phyloP scores from a whole-genome alignment of 2,888 invertebrate species.

The Nebria salina region DNA sequence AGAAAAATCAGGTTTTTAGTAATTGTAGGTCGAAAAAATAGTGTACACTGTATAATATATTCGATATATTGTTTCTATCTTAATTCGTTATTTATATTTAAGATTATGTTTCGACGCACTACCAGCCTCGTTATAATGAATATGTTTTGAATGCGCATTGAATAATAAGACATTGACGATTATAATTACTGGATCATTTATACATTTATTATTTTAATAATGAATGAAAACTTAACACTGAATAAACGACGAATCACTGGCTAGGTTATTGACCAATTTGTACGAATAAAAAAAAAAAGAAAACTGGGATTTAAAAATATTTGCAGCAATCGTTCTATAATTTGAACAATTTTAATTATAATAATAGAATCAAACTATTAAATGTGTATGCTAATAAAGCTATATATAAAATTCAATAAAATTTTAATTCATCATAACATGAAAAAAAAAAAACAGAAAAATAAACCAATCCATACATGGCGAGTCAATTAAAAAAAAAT shows the following conservation, averaged over 20 bases:
- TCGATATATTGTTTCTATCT: neutral
- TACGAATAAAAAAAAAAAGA: neutral
- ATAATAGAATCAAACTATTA: constrained; percentile 33
- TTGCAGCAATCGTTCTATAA: constrained; percentile 24
- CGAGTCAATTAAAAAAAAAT: constrained; percentile 32
- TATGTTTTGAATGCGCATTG: neutral
- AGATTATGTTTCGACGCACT: neutral
- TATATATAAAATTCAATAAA: constrained; percentile 36
- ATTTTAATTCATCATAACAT: constrained; percentile 31
- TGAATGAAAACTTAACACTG: neutral
- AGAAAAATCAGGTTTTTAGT: neutral
- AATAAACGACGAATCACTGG: neutral
- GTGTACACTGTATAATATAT: neutral
- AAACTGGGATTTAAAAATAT: constrained; percentile 36
- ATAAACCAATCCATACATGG: constrained; percentile 33
- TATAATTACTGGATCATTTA: neutral
- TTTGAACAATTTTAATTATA: constrained; percentile 28
- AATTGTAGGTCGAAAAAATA: neutral
- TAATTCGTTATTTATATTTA: constrained; percentile 9
- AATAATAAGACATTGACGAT: neutral
- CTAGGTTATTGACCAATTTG: neutral
- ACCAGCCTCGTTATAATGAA: neutral
- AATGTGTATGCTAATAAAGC: constrained; percentile 38
- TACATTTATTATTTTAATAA: neutral
- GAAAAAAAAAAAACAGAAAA: constrained; percentile 35